Evolutionary conservation across 1,140 invertebrate genomes (phyloP).

Genomic region (Diploscapter pachys): DNA sequence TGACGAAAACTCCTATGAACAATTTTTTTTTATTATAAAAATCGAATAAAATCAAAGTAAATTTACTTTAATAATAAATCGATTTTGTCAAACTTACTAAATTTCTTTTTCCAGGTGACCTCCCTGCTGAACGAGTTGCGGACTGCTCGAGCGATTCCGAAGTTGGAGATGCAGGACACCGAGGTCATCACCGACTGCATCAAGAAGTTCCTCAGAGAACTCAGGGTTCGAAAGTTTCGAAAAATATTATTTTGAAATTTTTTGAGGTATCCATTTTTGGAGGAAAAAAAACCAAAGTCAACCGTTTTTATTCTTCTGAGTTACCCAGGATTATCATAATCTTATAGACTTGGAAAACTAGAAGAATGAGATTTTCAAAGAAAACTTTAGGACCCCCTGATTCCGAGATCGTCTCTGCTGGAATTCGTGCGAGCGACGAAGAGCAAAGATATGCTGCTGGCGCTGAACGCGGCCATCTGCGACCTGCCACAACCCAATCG

Average conservation of each 20-base stretch:
- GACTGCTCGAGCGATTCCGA: conserved; percentile 19
- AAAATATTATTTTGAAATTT: neutral
- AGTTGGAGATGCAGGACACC: conserved; percentile 66
- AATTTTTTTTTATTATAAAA: too few species aligned
- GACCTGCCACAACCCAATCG: conserved; percentile 77
- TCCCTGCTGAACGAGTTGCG: conserved; percentile 14
- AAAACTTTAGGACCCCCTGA: conserved; percentile 71
- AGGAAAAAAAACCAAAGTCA: neutral
- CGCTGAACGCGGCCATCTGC: conserved; percentile 70
- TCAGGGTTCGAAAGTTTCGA: conserved; percentile 22
- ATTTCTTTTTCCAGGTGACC: conserved; percentile 13
- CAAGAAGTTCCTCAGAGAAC: conserved; percentile 71
- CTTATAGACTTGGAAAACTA: neutral
- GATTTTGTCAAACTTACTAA: too few species aligned
- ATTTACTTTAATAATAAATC: too few species aligned
- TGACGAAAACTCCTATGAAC: too few species aligned
- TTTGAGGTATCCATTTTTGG: conserved; percentile 1
- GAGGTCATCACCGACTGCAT: conserved; percentile 78
- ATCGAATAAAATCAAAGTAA: too few species aligned
- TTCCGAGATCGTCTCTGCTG: conserved; percentile 72
- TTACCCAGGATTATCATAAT: neutral
- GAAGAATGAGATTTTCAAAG: neutral
- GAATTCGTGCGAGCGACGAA: conserved; percentile 73
- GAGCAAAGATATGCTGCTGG: conserved; percentile 60
- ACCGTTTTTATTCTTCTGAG: conserved; percentile 13